phyloP scores from a whole-genome alignment of 2,113 vertebrate species.

The Cebus imitator region DNA sequence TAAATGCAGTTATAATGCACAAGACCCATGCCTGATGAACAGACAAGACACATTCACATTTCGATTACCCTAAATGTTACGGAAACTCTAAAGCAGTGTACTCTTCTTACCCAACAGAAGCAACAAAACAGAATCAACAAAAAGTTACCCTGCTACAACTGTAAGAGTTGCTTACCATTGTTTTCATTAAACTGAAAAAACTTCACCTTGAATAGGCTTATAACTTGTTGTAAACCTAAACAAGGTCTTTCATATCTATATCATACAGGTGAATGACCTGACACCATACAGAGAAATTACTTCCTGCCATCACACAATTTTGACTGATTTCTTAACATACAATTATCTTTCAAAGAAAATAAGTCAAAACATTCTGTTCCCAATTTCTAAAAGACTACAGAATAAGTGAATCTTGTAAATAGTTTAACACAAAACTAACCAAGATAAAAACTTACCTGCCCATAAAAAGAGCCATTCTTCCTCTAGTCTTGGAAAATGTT shows the following conservation, averaged over 20 bases:
- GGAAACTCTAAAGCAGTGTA: neutral
- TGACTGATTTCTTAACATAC: neutral
- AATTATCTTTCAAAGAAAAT: neutral
- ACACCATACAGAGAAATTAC: neutral
- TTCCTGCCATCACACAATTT: neutral
- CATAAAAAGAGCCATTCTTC: neutral
- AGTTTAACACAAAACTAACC: neutral
- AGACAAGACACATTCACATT: constrained; percentile 59
- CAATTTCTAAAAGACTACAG: neutral
- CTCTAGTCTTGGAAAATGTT: neutral
- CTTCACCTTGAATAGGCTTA: neutral
- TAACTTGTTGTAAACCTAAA: neutral
- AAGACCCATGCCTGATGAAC: constrained; percentile 69
- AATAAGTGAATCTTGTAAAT: neutral
- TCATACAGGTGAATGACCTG: neutral
- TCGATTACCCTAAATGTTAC: constrained; percentile 1
- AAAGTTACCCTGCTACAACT: no score
- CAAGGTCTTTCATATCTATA: neutral
- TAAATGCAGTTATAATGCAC: constrained; percentile 81
- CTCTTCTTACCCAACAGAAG: neutral
- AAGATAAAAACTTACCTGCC: constrained; percentile 64
- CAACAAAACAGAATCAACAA: neutral
- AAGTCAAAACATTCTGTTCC: neutral
- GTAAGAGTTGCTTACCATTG: neutral
- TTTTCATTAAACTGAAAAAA: neutral